Base-by-base conservation (phyloP, 2,797 vertebrate genomes). In the Neopelma chrysocephalum region DNA sequence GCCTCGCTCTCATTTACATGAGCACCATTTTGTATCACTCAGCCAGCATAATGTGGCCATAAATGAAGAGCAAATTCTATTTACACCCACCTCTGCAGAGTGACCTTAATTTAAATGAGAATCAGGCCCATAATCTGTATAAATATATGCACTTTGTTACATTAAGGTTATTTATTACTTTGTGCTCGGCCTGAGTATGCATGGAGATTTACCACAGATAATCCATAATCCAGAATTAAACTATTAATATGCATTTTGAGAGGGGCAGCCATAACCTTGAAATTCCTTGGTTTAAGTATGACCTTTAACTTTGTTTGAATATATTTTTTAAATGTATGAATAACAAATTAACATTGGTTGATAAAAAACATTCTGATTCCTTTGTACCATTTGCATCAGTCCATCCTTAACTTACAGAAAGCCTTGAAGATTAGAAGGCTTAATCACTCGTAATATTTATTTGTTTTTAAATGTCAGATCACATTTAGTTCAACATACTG, bases 391-490 rank as follows among this genome's bases (percentile, higher is more conserved):
- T 96, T 94, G 95, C 89, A 96, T 96, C 96, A 88, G 94, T 96
- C 96, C 90, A 61, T 93, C 95, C 94, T 95, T 96, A 97, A 97
- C 84, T 96, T 96, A 91, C 90, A 95, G 83, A 95, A 93, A 96
- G 97, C 97, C 97, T 94, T 66, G 64, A 97, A 97, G 97, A 97
- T 94, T 96, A 96, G 87, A 97, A 94, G 96, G 94, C 95, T 97
- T 96, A 97, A 97, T 90, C 95, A 96, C 96, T 96, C 94, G 62
- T 97, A 96, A 95, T 97, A 96, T 97, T 98, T 97, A 97, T 94
- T 97, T 97, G 91, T 96, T 97, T 97, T 96, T 90, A 98, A 97
- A 98, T 97, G 97, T 98, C 97, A 98, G 93, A 90, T 96, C 93
- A 69, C 79, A 77, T 94, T 95, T 94, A 96, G 79, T 95, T 97